phyloP scores from a whole-genome alignment of 2,797 vertebrate species.

The Spea hammondii region DNA sequence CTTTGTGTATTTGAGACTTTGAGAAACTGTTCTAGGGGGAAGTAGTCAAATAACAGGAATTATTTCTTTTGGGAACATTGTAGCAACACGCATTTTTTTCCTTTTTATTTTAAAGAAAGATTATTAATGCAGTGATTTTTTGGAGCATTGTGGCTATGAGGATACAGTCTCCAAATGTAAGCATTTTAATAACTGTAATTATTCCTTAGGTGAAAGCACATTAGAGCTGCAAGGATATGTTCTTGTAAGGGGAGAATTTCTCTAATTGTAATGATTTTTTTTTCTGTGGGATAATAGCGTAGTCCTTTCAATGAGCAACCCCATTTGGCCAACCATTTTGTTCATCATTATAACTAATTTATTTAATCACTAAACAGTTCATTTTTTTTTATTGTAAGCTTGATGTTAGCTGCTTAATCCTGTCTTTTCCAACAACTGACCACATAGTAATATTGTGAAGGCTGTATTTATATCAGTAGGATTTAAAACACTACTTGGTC shows the following conservation, averaged over 20 bases:
- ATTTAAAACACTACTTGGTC: conserved; percentile 1
- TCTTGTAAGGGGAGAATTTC: conserved; percentile 19
- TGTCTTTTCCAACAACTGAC: neutral
- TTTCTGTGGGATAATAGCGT: conserved; percentile 33
- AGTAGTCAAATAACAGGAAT: conserved; percentile 37
- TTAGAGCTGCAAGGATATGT: conserved; percentile 39
- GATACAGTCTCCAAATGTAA: conserved; percentile 42
- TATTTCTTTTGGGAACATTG: conserved; percentile 45
- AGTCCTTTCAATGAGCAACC: conserved; percentile 38
- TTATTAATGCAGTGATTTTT: conserved; percentile 42
- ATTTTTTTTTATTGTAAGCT: conserved; percentile 6
- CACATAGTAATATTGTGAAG: neutral
- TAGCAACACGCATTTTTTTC: conserved; percentile 15
- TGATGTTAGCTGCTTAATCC: conserved; percentile 4
- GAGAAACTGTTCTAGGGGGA: conserved; percentile 26
- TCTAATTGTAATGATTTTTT: conserved; percentile 43
- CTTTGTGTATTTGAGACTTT: conserved; percentile 19
- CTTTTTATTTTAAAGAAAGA: conserved; percentile 28
- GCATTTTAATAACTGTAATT: conserved; percentile 52
- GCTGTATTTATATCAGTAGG: conserved; percentile 27
- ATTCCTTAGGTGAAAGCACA: conserved; percentile 47
- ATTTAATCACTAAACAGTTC: conserved; percentile 25
- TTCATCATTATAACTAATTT: conserved; percentile 31
- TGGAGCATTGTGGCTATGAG: conserved; percentile 28
- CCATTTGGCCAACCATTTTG: conserved; percentile 37